These are phyloP conservation scores for Chitala chitala DNA, from an alignment of 2,113 vertebrate species.

Conservation along the genomic window DNA sequence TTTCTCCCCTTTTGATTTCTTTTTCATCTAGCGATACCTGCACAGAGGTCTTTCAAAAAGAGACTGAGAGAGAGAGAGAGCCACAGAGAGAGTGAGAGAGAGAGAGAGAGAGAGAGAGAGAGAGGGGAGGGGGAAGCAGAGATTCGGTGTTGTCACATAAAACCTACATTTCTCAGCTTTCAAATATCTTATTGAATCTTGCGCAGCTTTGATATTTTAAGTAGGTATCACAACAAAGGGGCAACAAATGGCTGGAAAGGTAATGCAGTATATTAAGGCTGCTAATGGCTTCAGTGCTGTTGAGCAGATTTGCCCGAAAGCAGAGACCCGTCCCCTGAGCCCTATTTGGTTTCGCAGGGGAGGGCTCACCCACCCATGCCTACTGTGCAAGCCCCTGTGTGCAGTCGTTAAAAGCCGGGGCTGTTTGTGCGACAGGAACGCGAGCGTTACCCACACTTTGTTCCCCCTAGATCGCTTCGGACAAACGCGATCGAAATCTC, in stretches of 20 bases:
- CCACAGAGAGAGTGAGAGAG: neutral
- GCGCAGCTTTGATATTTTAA: constrained; percentile 85
- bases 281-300: constrained; percentile 61
- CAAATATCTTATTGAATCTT: constrained; percentile 81
- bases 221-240: constrained; percentile 82
- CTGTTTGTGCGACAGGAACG: constrained; percentile 27
- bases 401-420: constrained; percentile 34
- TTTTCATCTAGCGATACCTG: constrained; percentile 58
- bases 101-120: constrained; percentile 32
- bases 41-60: constrained; percentile 37
- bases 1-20: constrained; percentile 51
- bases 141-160: constrained; percentile 70
- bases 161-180: constrained; percentile 81
- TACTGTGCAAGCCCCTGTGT: constrained; percentile 49
- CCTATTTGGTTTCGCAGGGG: constrained; percentile 71
- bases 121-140: constrained; percentile 50
- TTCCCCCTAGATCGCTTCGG: neutral
- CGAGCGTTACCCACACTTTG: constrained; percentile 37
- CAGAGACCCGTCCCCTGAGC: constrained; percentile 67
- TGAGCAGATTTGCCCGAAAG: constrained; percentile 60
- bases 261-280: constrained; percentile 61
- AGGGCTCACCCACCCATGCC: constrained; percentile 51
- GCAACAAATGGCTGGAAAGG: constrained; percentile 64
- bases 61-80: constrained; percentile 37
- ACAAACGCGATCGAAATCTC: constrained; percentile 1